A percentile compares a stretch with the other conserved stretches of the same genome.
Evolutionary conservation across 2,888 invertebrate genomes (phyloP).

Genomic region (Pyrochroa serraticornis): DNA sequence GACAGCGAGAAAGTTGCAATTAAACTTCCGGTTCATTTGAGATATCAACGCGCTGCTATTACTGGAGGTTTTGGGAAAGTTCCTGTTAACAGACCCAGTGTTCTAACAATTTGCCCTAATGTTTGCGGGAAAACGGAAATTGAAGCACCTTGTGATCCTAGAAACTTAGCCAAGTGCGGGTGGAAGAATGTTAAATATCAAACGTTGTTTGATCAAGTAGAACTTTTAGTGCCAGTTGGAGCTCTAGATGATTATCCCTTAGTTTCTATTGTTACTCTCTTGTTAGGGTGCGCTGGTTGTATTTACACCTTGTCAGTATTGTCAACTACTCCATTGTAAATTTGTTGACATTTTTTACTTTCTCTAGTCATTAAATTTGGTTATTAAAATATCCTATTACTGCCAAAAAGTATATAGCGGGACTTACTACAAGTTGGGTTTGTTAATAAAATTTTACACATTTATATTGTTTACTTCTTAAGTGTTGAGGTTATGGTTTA

Average conservation of each 20-base stretch:
- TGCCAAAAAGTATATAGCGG: too few species aligned
- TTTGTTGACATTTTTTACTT: slow-evolving; percentile 3
- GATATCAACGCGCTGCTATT: slow-evolving; percentile 59
- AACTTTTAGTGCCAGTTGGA: slow-evolving; percentile 57
- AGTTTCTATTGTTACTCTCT: slow-evolving; percentile 55
- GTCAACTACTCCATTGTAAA: slow-evolving; percentile 41
- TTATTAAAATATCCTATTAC: too few species aligned
- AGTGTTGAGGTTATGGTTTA: too few species aligned
- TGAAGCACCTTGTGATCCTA: slow-evolving; percentile 53
- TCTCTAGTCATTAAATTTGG: too few species aligned
- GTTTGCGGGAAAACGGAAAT: slow-evolving; percentile 51
- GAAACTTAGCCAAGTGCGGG: slow-evolving; percentile 42
- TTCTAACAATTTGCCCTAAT: slow-evolving; percentile 49
- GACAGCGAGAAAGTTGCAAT: slow-evolving; percentile 48
- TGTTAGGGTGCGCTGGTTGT: slow-evolving; percentile 58
- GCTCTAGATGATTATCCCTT: slow-evolving; percentile 57
- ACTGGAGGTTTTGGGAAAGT: slow-evolving; percentile 56
- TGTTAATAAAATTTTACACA: neutral
- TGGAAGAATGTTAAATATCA: slow-evolving; percentile 59
- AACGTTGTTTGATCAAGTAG: slow-evolving; percentile 55
- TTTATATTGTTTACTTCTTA: neutral
- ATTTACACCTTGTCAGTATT: slow-evolving; percentile 57
- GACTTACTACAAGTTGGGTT: neutral
- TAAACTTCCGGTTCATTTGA: slow-evolving; percentile 58
- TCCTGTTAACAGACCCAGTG: slow-evolving; percentile 50